Percentiles rank a stretch among this genome's conserved stretches.
phyloP scores from a whole-genome alignment of 2,113 vertebrate species.

The Triplophysa rosa region DNA sequence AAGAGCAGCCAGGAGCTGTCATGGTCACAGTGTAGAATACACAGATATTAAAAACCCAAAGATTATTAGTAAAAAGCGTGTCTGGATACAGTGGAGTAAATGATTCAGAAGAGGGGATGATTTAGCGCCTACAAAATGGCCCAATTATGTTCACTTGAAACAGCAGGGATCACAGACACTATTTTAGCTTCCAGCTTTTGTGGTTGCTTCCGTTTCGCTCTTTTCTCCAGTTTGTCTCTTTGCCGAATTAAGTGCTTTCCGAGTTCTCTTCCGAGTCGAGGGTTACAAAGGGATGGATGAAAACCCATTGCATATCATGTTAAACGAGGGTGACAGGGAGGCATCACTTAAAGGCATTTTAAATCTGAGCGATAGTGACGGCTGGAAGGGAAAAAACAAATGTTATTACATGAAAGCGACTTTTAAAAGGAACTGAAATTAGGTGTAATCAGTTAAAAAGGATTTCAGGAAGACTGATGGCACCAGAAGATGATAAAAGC shows the following conservation, averaged over 20 bases:
- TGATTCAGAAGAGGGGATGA: constrained; percentile 30
- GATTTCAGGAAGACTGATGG: constrained; percentile 38
- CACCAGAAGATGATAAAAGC: constrained; percentile 43
- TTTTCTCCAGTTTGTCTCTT: not conserved
- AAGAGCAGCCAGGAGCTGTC: constrained; percentile 27
- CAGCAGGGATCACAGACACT: constrained; percentile 20
- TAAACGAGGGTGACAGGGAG: constrained; percentile 22
- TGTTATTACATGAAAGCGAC: constrained; percentile 36
- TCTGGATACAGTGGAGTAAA: constrained; percentile 23
- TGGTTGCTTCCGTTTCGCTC: not conserved
- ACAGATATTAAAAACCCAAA: constrained; percentile 39
- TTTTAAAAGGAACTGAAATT: constrained; percentile 33
- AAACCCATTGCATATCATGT: constrained; percentile 15
- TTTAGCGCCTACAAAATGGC: constrained; percentile 20
- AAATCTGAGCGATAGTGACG: constrained; percentile 29
- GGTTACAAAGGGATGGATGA: constrained; percentile 16
- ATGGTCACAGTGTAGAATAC: constrained; percentile 17
- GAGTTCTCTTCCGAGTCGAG: not conserved
- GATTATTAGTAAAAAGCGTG: constrained; percentile 20
- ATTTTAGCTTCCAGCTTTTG: constrained; percentile 44
- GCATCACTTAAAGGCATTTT: constrained; percentile 30
- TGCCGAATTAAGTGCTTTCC: constrained; percentile 5
- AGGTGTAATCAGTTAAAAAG: constrained; percentile 45
- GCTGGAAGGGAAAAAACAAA: constrained; percentile 3
- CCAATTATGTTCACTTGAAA: constrained; percentile 24